Percentiles rank a stretch among this genome's conserved stretches.
Conservation (phyloP, 1,140 invertebrate species). For the Drosophila punjabiensis region DNA sequence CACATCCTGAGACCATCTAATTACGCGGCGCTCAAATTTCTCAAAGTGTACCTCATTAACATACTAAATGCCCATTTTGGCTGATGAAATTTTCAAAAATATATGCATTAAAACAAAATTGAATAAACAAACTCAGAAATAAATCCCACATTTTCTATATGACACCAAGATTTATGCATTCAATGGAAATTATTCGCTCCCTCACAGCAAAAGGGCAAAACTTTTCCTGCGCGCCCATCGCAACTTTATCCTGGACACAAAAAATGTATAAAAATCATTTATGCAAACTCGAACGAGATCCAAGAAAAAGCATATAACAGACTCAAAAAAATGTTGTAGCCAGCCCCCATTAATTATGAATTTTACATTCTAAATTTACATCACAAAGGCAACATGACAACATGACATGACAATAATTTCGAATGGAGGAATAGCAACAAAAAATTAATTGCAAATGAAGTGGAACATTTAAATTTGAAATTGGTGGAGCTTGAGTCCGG, state of each 20-base stretch:
- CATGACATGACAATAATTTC: conserved; percentile 12
- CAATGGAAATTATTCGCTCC: conserved; percentile 42
- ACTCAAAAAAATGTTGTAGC: conserved; percentile 25
- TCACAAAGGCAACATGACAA: conserved; percentile 47
- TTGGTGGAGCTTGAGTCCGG: conserved; percentile 33
- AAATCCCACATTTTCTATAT: not conserved
- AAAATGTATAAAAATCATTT: conserved; percentile 54
- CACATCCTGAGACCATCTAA: conserved; percentile 11
- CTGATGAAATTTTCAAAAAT: conserved; percentile 5
- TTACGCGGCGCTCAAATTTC: conserved; percentile 28
- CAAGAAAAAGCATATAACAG: conserved; percentile 20
- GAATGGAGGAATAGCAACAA: not conserved
- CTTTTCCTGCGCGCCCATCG: conserved; percentile 15
- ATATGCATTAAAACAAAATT: conserved; percentile 16
- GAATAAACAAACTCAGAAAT: not conserved
- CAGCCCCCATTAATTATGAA: conserved; percentile 22
- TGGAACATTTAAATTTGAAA: conserved; percentile 61
- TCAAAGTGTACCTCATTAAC: conserved; percentile 39
- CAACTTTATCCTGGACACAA: conserved; percentile 28
- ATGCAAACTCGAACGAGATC: conserved; percentile 49
- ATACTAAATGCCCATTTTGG: conserved; percentile 47
- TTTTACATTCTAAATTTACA: conserved; percentile 53
- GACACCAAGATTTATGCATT: conserved; percentile 51
- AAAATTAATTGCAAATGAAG: conserved; percentile 59
- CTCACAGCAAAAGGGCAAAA: conserved; percentile 44